phyloP scores from a whole-genome alignment of 1,140 invertebrate species.

The Plectrocnemia conspersa region DNA sequence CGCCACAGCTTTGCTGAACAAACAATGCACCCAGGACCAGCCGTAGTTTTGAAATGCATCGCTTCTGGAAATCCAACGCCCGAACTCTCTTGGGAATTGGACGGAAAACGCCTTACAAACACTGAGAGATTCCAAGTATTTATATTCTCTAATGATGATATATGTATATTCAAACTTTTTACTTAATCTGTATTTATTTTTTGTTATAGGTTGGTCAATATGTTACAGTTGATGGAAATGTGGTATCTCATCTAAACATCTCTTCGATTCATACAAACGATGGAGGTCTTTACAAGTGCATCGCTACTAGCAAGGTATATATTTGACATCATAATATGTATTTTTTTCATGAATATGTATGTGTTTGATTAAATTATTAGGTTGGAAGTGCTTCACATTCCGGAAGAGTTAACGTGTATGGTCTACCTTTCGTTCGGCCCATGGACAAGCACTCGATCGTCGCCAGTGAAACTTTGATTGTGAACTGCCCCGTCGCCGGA shows the following conservation, averaged over 20 bases:
- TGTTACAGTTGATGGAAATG: slow-evolving; percentile 82
- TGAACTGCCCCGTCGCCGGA: slow-evolving; percentile 90
- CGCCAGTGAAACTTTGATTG: slow-evolving; percentile 81
- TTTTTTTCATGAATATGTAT: not conserved
- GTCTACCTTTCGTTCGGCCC: slow-evolving; percentile 79
- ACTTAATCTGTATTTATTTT: not conserved
- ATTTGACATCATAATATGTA: slow-evolving; percentile 8
- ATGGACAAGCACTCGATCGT: slow-evolving; percentile 95
- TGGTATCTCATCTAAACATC: slow-evolving; percentile 91
- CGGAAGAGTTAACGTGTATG: slow-evolving; percentile 87
- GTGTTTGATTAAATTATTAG: slow-evolving; percentile 38
- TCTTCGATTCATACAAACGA: slow-evolving; percentile 88
- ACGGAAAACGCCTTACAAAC: slow-evolving; percentile 78
- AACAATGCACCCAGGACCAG: slow-evolving; percentile 80
- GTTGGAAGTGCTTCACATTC: slow-evolving; percentile 83
- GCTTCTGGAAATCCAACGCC: slow-evolving; percentile 89
- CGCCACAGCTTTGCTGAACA: slow-evolving; percentile 80
- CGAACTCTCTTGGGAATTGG: slow-evolving; percentile 90
- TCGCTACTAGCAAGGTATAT: slow-evolving; percentile 77
- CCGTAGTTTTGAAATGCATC: slow-evolving; percentile 68
- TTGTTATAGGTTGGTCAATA: slow-evolving; percentile 75
- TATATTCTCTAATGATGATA: not conserved
- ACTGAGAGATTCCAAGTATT: slow-evolving; percentile 60
- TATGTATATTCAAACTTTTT: not conserved
- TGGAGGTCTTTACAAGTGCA: slow-evolving; percentile 89